Evolutionary conservation across 2,888 invertebrate species (phyloP).

Genomic region (Noctua comes): DNA sequence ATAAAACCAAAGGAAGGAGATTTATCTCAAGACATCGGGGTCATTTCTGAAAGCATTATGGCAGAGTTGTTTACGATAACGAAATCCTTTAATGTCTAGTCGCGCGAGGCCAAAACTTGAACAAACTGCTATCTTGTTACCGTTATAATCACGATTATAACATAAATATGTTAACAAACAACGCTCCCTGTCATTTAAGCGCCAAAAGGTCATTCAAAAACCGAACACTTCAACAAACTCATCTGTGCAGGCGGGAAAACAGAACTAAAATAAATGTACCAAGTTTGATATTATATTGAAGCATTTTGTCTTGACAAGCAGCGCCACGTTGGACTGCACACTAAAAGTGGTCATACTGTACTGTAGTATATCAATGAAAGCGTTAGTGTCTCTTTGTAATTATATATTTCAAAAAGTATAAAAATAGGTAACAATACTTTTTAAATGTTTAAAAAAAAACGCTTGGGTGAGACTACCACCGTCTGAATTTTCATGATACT

Average conservation of each 20-base stretch:
- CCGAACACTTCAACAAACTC: too few species aligned
- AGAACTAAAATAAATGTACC: too few species aligned
- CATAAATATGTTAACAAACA: neutral
- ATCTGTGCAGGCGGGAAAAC: too few species aligned
- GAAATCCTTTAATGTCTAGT: constrained; percentile 35
- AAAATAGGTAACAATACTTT: constrained; percentile 35
- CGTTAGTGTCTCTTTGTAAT: neutral
- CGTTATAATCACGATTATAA: too few species aligned
- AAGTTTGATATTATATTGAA: too few species aligned
- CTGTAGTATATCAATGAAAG: neutral
- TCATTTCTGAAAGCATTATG: constrained; percentile 76
- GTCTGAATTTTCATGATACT: neutral
- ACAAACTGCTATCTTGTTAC: neutral
- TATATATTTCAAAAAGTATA: neutral
- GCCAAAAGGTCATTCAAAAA: neutral
- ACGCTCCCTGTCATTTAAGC: neutral
- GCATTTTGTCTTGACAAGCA: too few species aligned
- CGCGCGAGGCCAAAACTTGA: neutral
- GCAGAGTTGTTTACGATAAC: constrained; percentile 72
- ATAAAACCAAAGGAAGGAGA: constrained; percentile 64
- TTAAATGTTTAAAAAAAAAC: constrained; percentile 23
- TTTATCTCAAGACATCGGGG: constrained; percentile 36
- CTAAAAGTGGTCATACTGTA: neutral
- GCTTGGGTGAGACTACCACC: neutral
- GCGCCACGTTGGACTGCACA: too few species aligned